phyloP scores from a whole-genome alignment of 2,888 invertebrate genomes.

The Erebia ligea region DNA sequence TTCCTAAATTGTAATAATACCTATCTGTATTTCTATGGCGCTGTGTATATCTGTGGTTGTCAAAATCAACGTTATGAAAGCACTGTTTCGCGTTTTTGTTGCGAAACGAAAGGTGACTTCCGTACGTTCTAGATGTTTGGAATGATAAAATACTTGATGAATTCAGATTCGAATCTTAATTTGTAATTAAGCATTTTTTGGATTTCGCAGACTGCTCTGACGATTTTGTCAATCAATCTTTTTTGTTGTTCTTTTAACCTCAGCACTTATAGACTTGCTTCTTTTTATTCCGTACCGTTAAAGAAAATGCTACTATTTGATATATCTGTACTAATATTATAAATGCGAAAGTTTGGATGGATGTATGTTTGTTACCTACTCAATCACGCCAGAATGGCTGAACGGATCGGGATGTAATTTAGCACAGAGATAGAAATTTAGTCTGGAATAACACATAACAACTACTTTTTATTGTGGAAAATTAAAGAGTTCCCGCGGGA shows the following conservation, averaged over 20 bases:
- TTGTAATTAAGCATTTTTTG: conserved; percentile 30
- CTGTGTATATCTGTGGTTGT: not conserved
- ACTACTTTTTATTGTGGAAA: too few relatives aligned
- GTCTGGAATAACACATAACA: too few relatives aligned
- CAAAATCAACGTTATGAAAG: conserved; percentile 32
- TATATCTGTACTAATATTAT: too few relatives aligned
- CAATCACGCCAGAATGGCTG: too few relatives aligned
- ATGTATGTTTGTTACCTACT: too few relatives aligned
- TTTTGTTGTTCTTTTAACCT: conserved; percentile 16
- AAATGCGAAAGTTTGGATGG: too few relatives aligned
- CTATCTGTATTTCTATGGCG: not conserved
- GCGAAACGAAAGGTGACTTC: conserved; percentile 30
- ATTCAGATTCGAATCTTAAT: conserved; percentile 32
- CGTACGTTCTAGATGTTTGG: conserved; percentile 38
- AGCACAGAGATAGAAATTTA: too few relatives aligned
- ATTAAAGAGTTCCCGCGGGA: too few relatives aligned
- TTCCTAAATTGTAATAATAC: not conserved
- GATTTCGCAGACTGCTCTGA: conserved; percentile 24
- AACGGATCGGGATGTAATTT: too few relatives aligned
- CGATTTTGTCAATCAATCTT: conserved; percentile 32
- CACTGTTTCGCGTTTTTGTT: conserved; percentile 31
- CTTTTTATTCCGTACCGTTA: not conserved
- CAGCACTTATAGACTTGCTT: conserved; percentile 6
- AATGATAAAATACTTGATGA: conserved; percentile 33
- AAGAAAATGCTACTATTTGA: not conserved